Base-by-base conservation (phyloP, 1,140 invertebrate genomes). In the Zaprionus camerounensis region DNA sequence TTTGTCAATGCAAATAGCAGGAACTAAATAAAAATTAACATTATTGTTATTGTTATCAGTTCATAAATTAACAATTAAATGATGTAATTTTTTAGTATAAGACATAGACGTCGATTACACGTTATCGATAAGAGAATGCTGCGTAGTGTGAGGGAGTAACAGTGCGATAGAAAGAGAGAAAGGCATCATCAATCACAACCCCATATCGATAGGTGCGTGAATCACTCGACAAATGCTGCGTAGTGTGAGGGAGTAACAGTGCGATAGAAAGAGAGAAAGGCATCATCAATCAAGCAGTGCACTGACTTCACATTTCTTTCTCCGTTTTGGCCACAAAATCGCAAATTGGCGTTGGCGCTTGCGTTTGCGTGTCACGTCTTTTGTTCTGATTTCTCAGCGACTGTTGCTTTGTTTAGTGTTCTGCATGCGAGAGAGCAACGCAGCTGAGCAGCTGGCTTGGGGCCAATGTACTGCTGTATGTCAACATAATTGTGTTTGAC, bases 391-490 rank as follows among this genome's bases (percentile, higher is more conserved):
- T 56, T 24, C 24, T 12, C 53, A n/a, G 53, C 13, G 26, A 15
- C 53, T 56, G 53, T 31, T 61, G 34, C 58, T 58, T 34, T 58
- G 17, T 34, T 26, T 58, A 36, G 38, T 58, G 56, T 46, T 24
- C 59, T 70, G 66, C 31, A n/a, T 38, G 22, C 11, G 34, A 13
- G 46, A 51, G 41, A 38, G 13, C 13, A 15, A 38, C 36, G 36
- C 36, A 38, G 41, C 41, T 15, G 38, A 63, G 26, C 57, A 57
- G 38, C 57, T 76, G 62, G 62, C 62, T n/a, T 49, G 70, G 38
- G 70, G 74, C 70, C 74, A 77, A 67, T 57, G 74, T 63, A 67
- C 74, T 66, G 63, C 34, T 41, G 62, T 57, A 63, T 73, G 58
- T 68, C 64, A 53, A 76, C 74, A 62, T 61, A 53, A 71, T 59